Base-by-base conservation (phyloP, 2,797 vertebrate species). In the Meda fulgida region DNA sequence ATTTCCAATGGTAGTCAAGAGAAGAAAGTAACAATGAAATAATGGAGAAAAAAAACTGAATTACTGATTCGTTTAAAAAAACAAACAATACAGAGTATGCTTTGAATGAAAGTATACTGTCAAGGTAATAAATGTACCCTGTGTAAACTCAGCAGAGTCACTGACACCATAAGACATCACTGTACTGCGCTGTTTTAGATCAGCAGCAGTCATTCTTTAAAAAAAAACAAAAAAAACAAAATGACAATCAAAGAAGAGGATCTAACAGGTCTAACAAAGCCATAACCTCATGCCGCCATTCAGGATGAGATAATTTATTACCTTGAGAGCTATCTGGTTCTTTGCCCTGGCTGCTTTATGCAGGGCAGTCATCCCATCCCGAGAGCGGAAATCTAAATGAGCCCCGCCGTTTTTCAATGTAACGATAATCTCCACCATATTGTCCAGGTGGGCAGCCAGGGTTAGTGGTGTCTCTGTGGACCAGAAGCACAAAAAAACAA, bases 361-460 rank as follows among this genome's bases (percentile, higher is more conserved):
- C 79, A 97, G 90, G 70, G 97, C 94, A 0, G 96, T 97, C 95
- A 97, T 96, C 9, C 97, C 97, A 0, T 97, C 96, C 75, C 90
- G 96, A 85, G 96, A 95, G 55, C 97, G 93, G 92, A 97, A 97
- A 89, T 97, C 97, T 88, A 97, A 91, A 89, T 97, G 97, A 1
- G 96, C 96, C 2, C 97, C 96, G 7, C 96, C 96, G 0, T 95
- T 96, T 80, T 91, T 94, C 78, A 97, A 94, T 9, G 92, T 92
- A 84, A 95, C 95, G 87, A 97, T 95, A 82, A 95, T 89, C 87
- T 97, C 95, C 43, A 88, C 87, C 0, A 95, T 83, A 78, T 94
- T 94, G 38, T 95, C 95, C 83, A 96, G 92, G 87, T 97, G 96
- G 60, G 94, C 94, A 0, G 96, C 96, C 76, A 96, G 86, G 67